These are phyloP conservation scores for Rapana venosa DNA, from an alignment of 2,888 invertebrate genomes.

Conservation along the genomic window DNA sequence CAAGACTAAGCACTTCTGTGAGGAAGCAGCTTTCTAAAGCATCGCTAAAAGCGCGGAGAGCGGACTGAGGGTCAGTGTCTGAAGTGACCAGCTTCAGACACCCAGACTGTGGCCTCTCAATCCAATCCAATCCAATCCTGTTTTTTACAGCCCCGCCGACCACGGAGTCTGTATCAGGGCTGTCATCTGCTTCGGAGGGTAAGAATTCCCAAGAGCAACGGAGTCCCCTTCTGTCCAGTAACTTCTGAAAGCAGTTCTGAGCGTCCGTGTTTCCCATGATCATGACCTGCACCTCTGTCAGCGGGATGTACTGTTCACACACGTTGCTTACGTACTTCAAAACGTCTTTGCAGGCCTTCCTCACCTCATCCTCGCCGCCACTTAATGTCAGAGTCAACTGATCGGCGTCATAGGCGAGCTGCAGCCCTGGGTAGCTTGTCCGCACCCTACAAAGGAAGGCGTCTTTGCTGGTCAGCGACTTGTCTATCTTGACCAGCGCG, in stretches of 20 bases:
- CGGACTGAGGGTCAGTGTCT: too few relatives aligned
- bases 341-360: not conserved
- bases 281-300: not conserved
- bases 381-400: not conserved
- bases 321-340: not conserved
- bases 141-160: too few relatives aligned
- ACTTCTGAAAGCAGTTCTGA: too few relatives aligned
- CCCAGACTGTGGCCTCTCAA: too few relatives aligned
- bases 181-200: too few relatives aligned
- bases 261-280: not conserved
- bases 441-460: not conserved
- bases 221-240: too few relatives aligned
- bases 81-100: too few relatives aligned
- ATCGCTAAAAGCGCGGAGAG: too few relatives aligned
- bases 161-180: too few relatives aligned
- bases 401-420: not conserved
- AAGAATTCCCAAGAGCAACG: too few relatives aligned
- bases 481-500: not conserved
- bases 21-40: not conserved
- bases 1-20: not conserved
- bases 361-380: not conserved
- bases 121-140: too few relatives aligned
- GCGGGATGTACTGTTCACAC: not conserved
- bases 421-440: not conserved
- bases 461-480: not conserved